Percentiles rank a stretch among this genome's conserved stretches.
Evolutionary conservation across 1,140 invertebrate genomes (phyloP).

Genomic region (Camponotus vicinus): DNA sequence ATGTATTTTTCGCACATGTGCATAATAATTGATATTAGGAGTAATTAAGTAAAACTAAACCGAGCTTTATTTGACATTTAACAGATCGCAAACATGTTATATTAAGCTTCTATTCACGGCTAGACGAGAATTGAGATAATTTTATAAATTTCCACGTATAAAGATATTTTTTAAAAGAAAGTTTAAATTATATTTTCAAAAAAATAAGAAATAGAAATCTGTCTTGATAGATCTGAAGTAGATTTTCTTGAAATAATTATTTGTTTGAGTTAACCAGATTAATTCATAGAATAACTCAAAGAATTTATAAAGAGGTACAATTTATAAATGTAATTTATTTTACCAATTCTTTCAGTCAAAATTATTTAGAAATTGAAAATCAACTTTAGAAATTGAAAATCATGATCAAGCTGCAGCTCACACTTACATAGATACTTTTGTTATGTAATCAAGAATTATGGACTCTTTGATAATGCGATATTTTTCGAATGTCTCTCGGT

Average conservation of each 20-base stretch:
- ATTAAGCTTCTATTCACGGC: background rate
- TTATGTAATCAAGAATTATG: background rate
- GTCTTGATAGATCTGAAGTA: background rate
- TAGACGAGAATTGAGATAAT: background rate
- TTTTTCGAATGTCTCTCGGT: background rate
- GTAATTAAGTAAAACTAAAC: background rate
- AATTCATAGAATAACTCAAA: background rate
- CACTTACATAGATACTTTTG: background rate
- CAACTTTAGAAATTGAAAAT: background rate
- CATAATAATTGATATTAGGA: background rate
- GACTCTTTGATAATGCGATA: background rate
- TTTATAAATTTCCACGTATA: background rate
- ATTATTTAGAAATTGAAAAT: background rate
- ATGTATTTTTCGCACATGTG: background rate
- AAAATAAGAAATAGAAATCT: background rate
- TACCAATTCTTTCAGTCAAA: background rate
- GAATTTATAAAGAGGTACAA: background rate
- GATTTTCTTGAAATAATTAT: background rate
- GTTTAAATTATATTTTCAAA: background rate
- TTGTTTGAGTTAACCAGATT: background rate
- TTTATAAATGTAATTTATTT: background rate
- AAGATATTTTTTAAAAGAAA: background rate
- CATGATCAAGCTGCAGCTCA: background rate
- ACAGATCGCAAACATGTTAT: background rate
- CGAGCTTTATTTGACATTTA: no score